Conservation (phyloP, 2,888 invertebrate species). For the Andrena camellia region DNA sequence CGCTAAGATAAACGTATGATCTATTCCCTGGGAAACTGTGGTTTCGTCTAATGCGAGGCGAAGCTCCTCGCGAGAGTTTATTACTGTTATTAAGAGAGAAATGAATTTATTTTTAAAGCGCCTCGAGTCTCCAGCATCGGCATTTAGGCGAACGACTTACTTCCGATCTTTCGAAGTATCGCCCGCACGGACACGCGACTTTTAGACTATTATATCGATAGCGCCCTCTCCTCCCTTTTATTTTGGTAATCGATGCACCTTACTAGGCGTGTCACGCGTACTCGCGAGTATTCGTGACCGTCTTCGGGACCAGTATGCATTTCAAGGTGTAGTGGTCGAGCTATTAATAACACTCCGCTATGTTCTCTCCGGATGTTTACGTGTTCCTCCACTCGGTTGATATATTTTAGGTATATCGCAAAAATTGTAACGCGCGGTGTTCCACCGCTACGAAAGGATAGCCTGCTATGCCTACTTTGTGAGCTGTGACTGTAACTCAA, state of each 20-base stretch:
- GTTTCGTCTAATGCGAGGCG: slow-evolving; percentile 39
- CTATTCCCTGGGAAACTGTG: slow-evolving; percentile 24
- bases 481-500: slow-evolving; percentile 26
- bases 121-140: slow-evolving; percentile 53
- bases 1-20: background rate
- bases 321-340: slow-evolving; percentile 32
- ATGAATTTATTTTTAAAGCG: slow-evolving; percentile 71
- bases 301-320: slow-evolving; percentile 68
- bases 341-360: background rate
- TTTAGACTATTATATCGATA: slow-evolving; percentile 33
- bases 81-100: slow-evolving; percentile 68
- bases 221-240: slow-evolving; percentile 3
- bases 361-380: background rate
- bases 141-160: slow-evolving; percentile 59
- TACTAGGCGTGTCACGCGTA: slow-evolving; percentile 7
- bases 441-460: background rate
- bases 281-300: slow-evolving; percentile 27
- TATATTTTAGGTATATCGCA: background rate
- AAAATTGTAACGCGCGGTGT: slow-evolving; percentile 4
- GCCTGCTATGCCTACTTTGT: background rate
- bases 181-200: background rate
- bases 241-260: slow-evolving; percentile 11
- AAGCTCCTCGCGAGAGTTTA: slow-evolving; percentile 71
- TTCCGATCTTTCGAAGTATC: slow-evolving; percentile 13
- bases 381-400: slow-evolving; percentile 6